Percentiles rank a stretch among this genome's conserved stretches.
These are phyloP conservation scores for Cryptus viduatorius DNA, from an alignment of 2,888 invertebrate genomes.

Conservation along the genomic window DNA sequence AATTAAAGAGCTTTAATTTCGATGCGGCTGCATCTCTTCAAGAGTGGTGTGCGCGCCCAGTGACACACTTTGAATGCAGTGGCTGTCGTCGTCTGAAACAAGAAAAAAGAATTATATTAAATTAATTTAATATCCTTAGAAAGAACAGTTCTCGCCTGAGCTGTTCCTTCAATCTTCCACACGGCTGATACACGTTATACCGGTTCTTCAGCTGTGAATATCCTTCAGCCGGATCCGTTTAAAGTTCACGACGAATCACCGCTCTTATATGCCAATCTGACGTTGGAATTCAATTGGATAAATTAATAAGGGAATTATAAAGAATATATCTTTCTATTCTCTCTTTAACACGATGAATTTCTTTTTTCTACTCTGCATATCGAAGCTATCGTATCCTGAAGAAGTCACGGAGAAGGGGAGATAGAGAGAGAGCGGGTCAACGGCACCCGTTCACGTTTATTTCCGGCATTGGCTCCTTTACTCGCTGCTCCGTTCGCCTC, in stretches of 20 bases:
- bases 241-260: constrained; percentile 25
- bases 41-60: constrained; percentile 69
- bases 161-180: constrained; percentile 3
- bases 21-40: constrained; percentile 40
- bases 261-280: background rate
- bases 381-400: constrained; percentile 54
- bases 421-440: constrained; percentile 77
- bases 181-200: constrained; percentile 7
- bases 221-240: constrained; percentile 6
- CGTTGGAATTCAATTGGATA: background rate
- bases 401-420: constrained; percentile 48
- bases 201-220: constrained; percentile 22
- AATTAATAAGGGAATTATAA: background rate
- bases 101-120: background rate
- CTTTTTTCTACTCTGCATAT: constrained; percentile 26
- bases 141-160: background rate
- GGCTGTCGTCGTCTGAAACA: background rate
- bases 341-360: constrained; percentile 1
- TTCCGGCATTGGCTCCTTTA: constrained; percentile 81
- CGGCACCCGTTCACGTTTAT: constrained; percentile 81
- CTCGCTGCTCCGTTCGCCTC: constrained; percentile 63
- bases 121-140: background rate
- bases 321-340: constrained; percentile 8
- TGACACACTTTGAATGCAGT: constrained; percentile 11
- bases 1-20: background rate